Percentiles rank a stretch among this genome's conserved stretches.
These are phyloP conservation scores for Penelope pileata DNA, from an alignment of 2,113 vertebrate species.

Conservation along the genomic window DNA sequence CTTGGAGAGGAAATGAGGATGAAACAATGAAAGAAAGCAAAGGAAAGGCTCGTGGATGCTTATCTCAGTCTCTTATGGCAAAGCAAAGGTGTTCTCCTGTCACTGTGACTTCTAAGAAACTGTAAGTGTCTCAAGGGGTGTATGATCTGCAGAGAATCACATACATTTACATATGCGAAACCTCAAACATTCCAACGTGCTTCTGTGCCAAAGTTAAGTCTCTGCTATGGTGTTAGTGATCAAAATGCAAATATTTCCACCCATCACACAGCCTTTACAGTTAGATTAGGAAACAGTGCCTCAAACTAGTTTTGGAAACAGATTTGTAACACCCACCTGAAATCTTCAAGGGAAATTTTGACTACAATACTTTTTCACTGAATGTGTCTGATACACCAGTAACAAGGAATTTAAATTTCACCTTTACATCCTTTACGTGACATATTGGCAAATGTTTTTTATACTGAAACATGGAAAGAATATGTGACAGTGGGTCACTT, in stretches of 20 bases:
- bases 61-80: not conserved
- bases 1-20: not conserved
- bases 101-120: not conserved
- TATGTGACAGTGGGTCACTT: not conserved
- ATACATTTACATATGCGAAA: not conserved
- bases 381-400: not conserved
- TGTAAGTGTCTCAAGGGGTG: not conserved
- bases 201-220: not conserved
- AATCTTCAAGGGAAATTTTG: not conserved
- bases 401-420: not conserved
- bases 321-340: not conserved
- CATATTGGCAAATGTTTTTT: not conserved
- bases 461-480: not conserved
- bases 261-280: accelerated
- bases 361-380: not conserved
- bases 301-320: not conserved
- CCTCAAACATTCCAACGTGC: not conserved
- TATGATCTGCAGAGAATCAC: not conserved
- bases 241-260: not conserved
- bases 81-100: not conserved
- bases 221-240: not conserved
- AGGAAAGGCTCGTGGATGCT: not conserved
- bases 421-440: not conserved
- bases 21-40: not conserved
- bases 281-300: not conserved